Evolutionary conservation across 2,113 vertebrate species (phyloP).

Genomic region (Malurus cyaneus): DNA sequence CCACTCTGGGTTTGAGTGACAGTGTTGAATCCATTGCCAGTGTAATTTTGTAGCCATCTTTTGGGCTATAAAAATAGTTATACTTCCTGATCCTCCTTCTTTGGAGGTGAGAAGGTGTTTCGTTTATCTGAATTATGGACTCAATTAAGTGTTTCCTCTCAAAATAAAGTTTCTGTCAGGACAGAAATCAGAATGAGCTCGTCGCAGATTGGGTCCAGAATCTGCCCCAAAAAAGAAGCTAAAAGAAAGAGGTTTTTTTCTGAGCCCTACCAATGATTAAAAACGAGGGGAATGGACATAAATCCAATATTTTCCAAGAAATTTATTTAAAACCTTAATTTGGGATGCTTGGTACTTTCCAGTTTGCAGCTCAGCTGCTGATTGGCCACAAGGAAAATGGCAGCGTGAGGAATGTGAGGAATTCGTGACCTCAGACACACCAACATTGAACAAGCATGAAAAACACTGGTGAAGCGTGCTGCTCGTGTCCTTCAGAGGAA

Average conservation of each 20-base stretch:
- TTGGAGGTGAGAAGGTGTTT: background rate
- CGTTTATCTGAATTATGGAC: background rate
- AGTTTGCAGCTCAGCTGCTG: background rate
- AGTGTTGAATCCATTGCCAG: background rate
- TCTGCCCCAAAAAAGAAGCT: background rate
- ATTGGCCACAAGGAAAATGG: background rate
- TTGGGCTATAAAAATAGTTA: too few relatives aligned
- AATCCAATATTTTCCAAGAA: background rate
- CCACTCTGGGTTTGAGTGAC: background rate
- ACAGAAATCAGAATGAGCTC: background rate
- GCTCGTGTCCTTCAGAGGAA: background rate
- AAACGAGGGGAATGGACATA: background rate
- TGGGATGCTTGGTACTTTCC: background rate
- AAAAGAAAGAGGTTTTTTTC: background rate
- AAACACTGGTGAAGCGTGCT: accelerated
- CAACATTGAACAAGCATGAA: background rate
- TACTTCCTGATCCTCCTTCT: background rate
- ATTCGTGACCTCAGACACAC: background rate
- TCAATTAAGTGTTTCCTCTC: background rate
- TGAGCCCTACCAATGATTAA: background rate
- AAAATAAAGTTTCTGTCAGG: background rate
- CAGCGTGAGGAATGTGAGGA: background rate
- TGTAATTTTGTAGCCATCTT: background rate
- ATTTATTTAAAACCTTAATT: background rate
- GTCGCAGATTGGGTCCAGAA: background rate